Percentiles rank a stretch among this genome's conserved stretches.
phyloP scores from a whole-genome alignment of 2,797 vertebrate species.

The Chrysolophus pictus region DNA sequence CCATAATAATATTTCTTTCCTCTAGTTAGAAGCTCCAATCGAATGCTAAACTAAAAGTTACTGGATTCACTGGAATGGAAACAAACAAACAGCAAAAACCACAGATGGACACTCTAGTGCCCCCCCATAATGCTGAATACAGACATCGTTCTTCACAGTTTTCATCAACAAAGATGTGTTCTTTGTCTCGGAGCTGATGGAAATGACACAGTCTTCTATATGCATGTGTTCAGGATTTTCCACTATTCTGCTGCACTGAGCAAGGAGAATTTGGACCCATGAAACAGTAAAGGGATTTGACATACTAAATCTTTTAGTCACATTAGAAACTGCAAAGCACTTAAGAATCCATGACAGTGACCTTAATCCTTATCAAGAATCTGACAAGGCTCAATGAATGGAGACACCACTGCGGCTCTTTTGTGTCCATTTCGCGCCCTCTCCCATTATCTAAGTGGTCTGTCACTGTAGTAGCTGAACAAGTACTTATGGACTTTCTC shows the following conservation, averaged over 20 bases:
- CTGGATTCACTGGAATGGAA: not conserved
- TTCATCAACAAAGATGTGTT: not conserved
- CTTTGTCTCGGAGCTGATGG: not conserved
- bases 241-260: not conserved
- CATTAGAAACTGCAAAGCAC: not conserved
- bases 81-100: not conserved
- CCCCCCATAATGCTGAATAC: accelerated
- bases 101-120: accelerated
- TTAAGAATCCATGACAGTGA: not conserved
- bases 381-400: not conserved
- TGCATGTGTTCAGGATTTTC: accelerated
- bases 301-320: not conserved
- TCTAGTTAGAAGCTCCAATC: not conserved
- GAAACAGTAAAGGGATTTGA: not conserved
- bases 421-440: not conserved
- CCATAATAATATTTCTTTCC: not conserved
- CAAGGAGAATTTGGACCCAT: not conserved
- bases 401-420: not conserved
- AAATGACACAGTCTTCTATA: not conserved
- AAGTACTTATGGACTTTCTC: not conserved
- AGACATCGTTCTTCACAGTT: not conserved
- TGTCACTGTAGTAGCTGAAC: not conserved
- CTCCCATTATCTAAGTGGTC: not conserved
- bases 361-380: not conserved
- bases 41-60: not conserved